Conservation (phyloP, 2,113 vertebrate genomes). For the Heterochromis multidens region DNA sequence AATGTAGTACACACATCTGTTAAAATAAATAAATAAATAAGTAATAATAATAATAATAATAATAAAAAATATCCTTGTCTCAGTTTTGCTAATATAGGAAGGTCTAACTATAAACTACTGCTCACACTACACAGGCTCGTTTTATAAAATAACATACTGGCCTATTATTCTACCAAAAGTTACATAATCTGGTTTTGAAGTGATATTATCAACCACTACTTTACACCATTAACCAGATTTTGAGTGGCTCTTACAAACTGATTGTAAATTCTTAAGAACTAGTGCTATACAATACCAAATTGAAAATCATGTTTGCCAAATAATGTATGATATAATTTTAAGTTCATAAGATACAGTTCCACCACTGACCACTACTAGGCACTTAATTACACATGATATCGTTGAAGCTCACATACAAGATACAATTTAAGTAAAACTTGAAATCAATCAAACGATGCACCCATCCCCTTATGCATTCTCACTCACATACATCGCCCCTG, state of each 20-base stretch:
- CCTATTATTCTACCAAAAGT: background rate
- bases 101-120: background rate
- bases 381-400: background rate
- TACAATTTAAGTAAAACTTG: background rate
- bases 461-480: background rate
- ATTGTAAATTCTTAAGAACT: background rate
- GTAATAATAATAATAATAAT: background rate
- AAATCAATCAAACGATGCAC: background rate
- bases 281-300: background rate
- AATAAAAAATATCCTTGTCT: background rate
- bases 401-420: background rate
- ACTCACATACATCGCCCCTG: conserved; percentile 2
- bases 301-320: background rate
- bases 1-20: background rate
- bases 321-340: background rate
- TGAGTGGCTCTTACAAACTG: background rate
- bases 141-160: background rate
- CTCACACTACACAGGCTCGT: too few relatives aligned
- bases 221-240: background rate
- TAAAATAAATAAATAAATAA: background rate
- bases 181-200: background rate
- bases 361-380: background rate
- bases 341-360: background rate
- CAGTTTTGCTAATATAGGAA: background rate
- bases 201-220: background rate